A percentile compares a stretch with the other conserved stretches of the same genome.
Conservation (phyloP, 2,888 invertebrate genomes). For the Hirtodrosophila duncani region DNA sequence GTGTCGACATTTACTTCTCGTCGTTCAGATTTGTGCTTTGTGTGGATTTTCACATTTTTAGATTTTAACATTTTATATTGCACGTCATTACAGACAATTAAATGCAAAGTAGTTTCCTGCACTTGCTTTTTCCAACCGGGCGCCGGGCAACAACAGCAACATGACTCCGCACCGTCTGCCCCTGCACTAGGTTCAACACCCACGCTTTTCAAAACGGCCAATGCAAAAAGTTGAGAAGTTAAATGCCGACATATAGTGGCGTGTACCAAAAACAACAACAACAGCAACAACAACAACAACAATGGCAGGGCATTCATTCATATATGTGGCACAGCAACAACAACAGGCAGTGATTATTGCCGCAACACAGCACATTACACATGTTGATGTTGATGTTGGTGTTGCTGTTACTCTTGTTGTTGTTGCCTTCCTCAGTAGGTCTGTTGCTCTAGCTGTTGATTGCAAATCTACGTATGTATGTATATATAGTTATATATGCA, state of each 20-base stretch:
- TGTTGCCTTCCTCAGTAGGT: constrained; percentile 53
- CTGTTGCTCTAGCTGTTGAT: constrained; percentile 45
- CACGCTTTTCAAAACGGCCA: constrained; percentile 36
- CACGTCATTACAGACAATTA: constrained; percentile 79
- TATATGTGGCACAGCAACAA: constrained; percentile 62
- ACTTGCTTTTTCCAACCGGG: constrained; percentile 62
- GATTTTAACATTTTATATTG: constrained; percentile 78
- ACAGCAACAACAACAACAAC: constrained; percentile 12
- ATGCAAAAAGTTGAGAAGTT: constrained; percentile 69
- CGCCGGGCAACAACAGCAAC: constrained; percentile 27
- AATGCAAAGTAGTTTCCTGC: constrained; percentile 79
- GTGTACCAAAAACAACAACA: constrained; percentile 49
- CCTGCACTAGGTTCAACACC: constrained; percentile 4
- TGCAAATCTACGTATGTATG: constrained; percentile 56
- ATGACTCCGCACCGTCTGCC: neutral
- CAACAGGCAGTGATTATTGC: constrained; percentile 64
- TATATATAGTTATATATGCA: neutral
- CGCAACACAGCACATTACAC: constrained; percentile 70
- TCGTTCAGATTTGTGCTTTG: constrained; percentile 7
- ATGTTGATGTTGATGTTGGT: constrained; percentile 44
- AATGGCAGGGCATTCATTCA: constrained; percentile 62
- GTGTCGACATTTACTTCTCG: constrained; percentile 28
- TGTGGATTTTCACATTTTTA: constrained; percentile 58
- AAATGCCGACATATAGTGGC: constrained; percentile 70
- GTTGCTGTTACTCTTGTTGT: constrained; percentile 8